Evolutionary conservation across 2,797 vertebrate genomes (phyloP), one percentile per base, ranked within the genome.

Genomic region (Galaxias olidus): DNA sequence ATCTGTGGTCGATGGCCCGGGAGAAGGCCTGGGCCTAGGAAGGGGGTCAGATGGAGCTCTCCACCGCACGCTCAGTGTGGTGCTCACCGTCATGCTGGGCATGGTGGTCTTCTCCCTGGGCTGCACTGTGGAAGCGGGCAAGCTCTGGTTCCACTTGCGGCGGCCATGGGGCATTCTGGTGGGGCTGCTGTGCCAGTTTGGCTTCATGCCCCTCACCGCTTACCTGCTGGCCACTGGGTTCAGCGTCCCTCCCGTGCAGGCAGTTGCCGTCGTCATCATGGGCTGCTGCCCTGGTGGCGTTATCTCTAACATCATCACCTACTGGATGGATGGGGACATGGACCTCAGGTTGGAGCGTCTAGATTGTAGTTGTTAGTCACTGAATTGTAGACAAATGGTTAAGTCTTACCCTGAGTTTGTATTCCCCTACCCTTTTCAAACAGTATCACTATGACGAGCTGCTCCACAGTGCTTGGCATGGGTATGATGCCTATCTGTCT

Each of bases 271-370:
- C 13, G 75, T 91, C 46, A 68, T 90, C 63, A 77, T 89, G 85
- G 90, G 90, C 7, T 84, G 84, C 61, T 87, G 88, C 30, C 89
- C 88, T 0, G 90, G 90, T 4, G 88, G 90, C 9, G 71, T 76
- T 63, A 15, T 87, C 65, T 89, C 90, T 0, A 91, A 92, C 60
- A 72, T 92, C 45, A 79, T 92, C 63, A 85, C 86, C 44, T 89
- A 86, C 73, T 92, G 90, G 90, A 72, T 85, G 12, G 89, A 91
- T 50, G 90, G 90, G 57, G 89, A 92, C 72, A 90, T 91, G 90
- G 87, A 91, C 77, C 89, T 92, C 80, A 91, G 89, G 90, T 90
- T 74, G 79, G 48, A 19, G 2, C n/a, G 11, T 12, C 14, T 9
- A 7, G n/a, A 30, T 40, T 41, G 10, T 7, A 0, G 1, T 8